These are phyloP conservation scores for Phalloptychus januarius DNA, from an alignment of 2,797 vertebrate species.

Conservation along the genomic window DNA sequence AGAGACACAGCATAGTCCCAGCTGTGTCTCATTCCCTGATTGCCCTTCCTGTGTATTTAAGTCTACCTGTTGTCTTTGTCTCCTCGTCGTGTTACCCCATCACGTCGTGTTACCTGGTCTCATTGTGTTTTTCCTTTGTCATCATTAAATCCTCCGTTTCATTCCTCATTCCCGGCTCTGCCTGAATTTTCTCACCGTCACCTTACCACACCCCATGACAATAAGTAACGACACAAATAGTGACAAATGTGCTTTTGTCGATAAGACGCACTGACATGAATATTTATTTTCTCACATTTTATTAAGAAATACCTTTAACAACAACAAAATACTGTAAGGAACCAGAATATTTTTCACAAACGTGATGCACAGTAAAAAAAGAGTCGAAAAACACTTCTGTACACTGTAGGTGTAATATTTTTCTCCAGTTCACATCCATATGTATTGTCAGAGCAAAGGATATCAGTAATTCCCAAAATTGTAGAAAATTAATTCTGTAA, in stretches of 20 bases:
- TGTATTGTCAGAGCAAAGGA: constrained; percentile 48
- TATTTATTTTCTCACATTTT: constrained; percentile 62
- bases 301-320: constrained; percentile 66
- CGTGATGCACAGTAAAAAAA: constrained; percentile 50
- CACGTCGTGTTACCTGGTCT: too few relatives aligned
- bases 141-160: too few relatives aligned
- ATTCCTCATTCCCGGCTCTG: too few relatives aligned
- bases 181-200: too few relatives aligned
- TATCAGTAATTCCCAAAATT: constrained; percentile 36
- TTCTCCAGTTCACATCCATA: constrained; percentile 35
- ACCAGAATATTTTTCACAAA: constrained; percentile 44
- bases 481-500: constrained; percentile 41
- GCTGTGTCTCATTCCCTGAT: too few relatives aligned
- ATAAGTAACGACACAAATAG: neutral
- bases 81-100: too few relatives aligned
- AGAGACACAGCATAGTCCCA: too few relatives aligned
- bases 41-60: too few relatives aligned
- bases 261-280: constrained; percentile 7
- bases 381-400: neutral
- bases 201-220: too few relatives aligned
- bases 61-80: too few relatives aligned
- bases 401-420: constrained; percentile 44
- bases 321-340: constrained; percentile 66
- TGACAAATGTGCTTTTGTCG: neutral
- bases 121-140: too few relatives aligned